phyloP scores from a whole-genome alignment of 2,113 vertebrate genomes.

The Nycticebus coucang region DNA sequence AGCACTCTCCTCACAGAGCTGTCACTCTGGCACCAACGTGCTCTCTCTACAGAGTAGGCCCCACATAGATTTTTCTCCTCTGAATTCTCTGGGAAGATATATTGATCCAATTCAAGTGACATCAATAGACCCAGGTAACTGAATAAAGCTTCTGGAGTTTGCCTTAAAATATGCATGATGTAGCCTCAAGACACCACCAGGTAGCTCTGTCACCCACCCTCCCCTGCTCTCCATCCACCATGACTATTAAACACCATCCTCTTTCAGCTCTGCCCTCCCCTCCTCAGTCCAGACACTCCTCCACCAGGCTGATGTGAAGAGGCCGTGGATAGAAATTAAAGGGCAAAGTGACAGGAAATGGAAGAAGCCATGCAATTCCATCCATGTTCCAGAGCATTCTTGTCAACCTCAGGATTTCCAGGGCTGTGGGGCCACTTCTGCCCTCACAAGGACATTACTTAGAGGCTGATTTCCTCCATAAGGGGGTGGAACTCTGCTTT shows the following conservation, averaged over 20 bases:
- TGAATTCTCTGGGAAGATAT: constrained; percentile 73
- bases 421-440: neutral
- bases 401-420: neutral
- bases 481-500: neutral
- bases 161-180: constrained; percentile 73
- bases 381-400: neutral
- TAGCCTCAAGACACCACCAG: neutral
- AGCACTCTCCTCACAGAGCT: constrained; percentile 27
- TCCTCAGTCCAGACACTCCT: neutral
- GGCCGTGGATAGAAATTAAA: neutral
- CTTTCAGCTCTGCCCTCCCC: neutral
- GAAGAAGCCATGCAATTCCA: neutral
- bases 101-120: constrained; percentile 76
- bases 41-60: constrained; percentile 66
- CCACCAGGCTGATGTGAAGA: neutral
- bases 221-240: neutral
- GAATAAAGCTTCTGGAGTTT: constrained; percentile 69
- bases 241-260: neutral
- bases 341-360: neutral
- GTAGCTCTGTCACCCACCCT: neutral
- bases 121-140: constrained; percentile 71
- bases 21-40: constrained; percentile 40
- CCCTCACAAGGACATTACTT: neutral
- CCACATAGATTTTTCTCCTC: constrained; percentile 78
- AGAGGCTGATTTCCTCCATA: neutral